Evolutionary conservation across 2,113 vertebrate genomes (phyloP), one percentile per base, ranked within the genome.

Genomic region (Hemicordylus capensis): DNA sequence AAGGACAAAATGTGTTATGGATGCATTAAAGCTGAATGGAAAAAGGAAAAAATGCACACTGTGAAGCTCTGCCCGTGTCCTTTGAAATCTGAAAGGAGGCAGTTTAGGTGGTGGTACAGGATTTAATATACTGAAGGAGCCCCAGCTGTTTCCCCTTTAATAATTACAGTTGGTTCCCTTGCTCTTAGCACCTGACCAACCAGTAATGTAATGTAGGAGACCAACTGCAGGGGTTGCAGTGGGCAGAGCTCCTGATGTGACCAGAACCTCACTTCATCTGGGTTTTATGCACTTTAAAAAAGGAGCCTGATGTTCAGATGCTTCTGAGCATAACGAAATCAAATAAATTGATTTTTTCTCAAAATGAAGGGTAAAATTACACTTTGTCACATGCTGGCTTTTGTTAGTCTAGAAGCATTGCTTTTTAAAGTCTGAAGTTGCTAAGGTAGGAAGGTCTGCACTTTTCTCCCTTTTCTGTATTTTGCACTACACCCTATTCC

Each of bases 11-110:
- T 39, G 28, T 26, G n/a, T 56, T 37, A 24, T 63, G 24, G 5
- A 20, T 3, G 31, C 4, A n/a, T 6, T 37, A 6, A 34, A 1
- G 28, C 8, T 76, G 48, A 3, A 44, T 51, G 0, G 0, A 54
- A 84, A 44, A 42, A 48, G 26, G 10, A 37, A n/a, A 19, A 26
- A 0, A 34, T 3, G 6, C 28, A 34, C 24, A 7, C 11, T 44
- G n/a, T 74, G 17, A 4, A 28, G 26, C 24, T 48, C 70, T 73
- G 12, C 44, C 26, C 12, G 72, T 15, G 14, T 74, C 28, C 72
- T 48, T 48, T 24, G 44, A 31, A 4, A 17, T 74, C 9, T 15
- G 19, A 28, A 48, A 15, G 3, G 1, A 42, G 24, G 3, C 3
- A 48, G 24, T 64, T 64, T 10, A 11, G 31, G 31, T n/a, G 11